A percentile compares a stretch with the other conserved stretches of the same genome.
These are phyloP conservation scores for Biston stratarius DNA, from an alignment of 2,888 invertebrate species.

Conservation along the genomic window DNA sequence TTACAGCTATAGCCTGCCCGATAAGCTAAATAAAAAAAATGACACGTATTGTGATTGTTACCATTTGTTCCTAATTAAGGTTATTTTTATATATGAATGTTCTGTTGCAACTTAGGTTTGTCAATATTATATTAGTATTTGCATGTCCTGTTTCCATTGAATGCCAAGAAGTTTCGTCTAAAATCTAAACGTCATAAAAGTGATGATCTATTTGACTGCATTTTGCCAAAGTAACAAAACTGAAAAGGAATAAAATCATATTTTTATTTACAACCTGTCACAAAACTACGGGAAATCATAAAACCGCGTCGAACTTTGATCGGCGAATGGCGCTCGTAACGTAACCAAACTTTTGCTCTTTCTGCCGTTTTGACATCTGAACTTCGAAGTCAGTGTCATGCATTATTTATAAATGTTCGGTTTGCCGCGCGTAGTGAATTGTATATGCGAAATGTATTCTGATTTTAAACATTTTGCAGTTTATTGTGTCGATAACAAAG, in stretches of 20 bases:
- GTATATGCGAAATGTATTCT: constrained; percentile 41
- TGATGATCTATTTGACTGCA: not conserved
- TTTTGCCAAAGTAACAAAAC: constrained; percentile 6
- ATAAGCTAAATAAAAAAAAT: too few relatives aligned
- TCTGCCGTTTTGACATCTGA: constrained; percentile 70
- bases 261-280: constrained; percentile 28
- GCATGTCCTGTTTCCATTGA: too few relatives aligned
- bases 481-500: constrained; percentile 2
- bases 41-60: too few relatives aligned
- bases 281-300: constrained; percentile 39
- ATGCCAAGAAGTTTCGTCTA: not conserved
- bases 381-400: constrained; percentile 64
- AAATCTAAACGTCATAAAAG: not conserved
- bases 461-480: constrained; percentile 33
- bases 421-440: constrained; percentile 33
- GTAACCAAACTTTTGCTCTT: constrained; percentile 67
- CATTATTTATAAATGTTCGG: constrained; percentile 55
- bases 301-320: constrained; percentile 63
- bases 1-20: too few relatives aligned
- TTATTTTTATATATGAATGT: too few relatives aligned
- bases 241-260: constrained; percentile 15
- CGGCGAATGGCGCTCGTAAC: constrained; percentile 57
- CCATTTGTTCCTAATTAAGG: too few relatives aligned
- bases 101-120: too few relatives aligned
- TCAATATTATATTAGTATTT: too few relatives aligned